A percentile compares a stretch with the other conserved stretches of the same genome.
phyloP scores from a whole-genome alignment of 2,797 vertebrate genomes.

The Taeniopygia guttata region DNA sequence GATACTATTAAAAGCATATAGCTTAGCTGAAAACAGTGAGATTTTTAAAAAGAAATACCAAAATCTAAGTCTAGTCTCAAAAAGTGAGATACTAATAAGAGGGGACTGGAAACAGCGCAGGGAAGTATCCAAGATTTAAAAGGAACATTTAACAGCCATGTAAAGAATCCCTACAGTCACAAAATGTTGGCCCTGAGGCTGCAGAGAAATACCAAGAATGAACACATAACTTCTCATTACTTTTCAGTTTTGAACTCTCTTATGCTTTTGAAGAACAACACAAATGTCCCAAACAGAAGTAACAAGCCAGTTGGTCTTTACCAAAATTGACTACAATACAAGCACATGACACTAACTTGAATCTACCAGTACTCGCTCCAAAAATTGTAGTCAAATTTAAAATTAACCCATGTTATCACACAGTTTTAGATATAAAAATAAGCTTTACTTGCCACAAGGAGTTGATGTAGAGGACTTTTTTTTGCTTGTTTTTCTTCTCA shows the following conservation, averaged over 20 bases:
- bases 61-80: not conserved
- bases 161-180: not conserved
- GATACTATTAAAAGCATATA: not conserved
- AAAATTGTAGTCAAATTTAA: not conserved
- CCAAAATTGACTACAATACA: not conserved
- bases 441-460: not conserved
- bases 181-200: not conserved
- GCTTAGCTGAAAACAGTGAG: not conserved
- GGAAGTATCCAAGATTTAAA: not conserved
- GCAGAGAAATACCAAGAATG: not conserved
- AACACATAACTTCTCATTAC: not conserved
- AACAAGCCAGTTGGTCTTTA: not conserved
- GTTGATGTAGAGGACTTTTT: not conserved
- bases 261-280: not conserved
- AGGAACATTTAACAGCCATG: not conserved
- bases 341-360: not conserved
- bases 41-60: not conserved
- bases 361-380: not conserved
- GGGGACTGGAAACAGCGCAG: not conserved
- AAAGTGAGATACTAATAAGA: not conserved
- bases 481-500: not conserved
- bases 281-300: not conserved
- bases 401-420: not conserved
- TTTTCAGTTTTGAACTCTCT: not conserved
- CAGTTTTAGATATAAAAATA: not conserved